Base-by-base conservation (phyloP, 2,113 vertebrate genomes). In the Chroicocephalus ridibundus region DNA sequence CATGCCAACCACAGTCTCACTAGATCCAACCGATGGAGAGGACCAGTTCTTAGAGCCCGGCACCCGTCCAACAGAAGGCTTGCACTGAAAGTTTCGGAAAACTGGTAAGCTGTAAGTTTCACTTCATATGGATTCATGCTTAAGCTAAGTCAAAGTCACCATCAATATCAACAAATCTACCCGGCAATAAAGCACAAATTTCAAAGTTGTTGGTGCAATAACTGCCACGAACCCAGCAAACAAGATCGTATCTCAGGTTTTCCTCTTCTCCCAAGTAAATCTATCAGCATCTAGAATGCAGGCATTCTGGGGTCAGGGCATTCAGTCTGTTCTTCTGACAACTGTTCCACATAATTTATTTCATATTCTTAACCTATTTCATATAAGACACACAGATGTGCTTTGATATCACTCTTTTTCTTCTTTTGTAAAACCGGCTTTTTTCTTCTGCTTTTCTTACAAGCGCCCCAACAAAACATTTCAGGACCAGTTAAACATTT, bases 171-270 rank as follows among this genome's bases (percentile, higher is more conserved):
- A 55, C 46, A 87, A 29, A 75, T 14, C 20, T 42, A 57, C 19
- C 46, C 2, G 3, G 16, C 19, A 77, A 55, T 20, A 79, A 78
- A 62, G 31, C 54, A 87, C 31, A 69, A 51, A 74, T 15, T 51
- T 86, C 29, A 2, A 86, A 70, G 40, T 11, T 80, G 18, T 20
- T 40, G 31, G 13, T 40, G 13, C 32, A 18, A 10, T 24, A 66
- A 11, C 34, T 40, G 25, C 29, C 57, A 61, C 5, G 44, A 76
- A 80, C 22, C 15, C 32, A 72, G 15, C 9, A 83, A 77, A 40
- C 0, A 1, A n/a, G n/a, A 74, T 26, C 0, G 0, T 24, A 34
- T 16, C 55, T 51, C 27, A 46, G 40, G 62, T 14, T 12, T 25
- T 40, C 4, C 3, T 13, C 31, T 74, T 66, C 55, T 66, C 20